Evolutionary conservation across 2,888 invertebrate species (phyloP).

Genomic region (Eubasilissa splendida): DNA sequence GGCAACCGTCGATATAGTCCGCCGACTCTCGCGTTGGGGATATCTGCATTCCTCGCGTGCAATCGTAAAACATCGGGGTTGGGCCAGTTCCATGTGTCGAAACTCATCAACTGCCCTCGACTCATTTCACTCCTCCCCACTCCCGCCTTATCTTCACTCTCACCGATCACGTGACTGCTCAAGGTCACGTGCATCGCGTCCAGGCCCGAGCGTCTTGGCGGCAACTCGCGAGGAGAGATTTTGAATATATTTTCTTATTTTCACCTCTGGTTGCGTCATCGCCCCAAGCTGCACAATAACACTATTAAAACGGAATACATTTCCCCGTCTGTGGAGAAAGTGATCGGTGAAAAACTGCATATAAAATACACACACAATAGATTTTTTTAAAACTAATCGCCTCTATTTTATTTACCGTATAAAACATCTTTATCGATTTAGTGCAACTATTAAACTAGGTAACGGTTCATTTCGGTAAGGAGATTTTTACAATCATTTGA

Average conservation of each 20-base stretch:
- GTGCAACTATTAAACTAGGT: no score
- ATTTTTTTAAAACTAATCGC: conserved; percentile 4
- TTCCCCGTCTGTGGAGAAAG: conserved; percentile 31
- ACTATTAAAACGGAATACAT: conserved; percentile 21
- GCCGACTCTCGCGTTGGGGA: not conserved
- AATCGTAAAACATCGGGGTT: not conserved
- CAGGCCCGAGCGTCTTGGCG: not conserved
- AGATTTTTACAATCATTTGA: no score
- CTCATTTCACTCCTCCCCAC: not conserved
- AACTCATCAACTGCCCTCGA: not conserved
- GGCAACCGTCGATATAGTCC: no score
- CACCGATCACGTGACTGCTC: conserved; percentile 31
- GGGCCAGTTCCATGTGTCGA: not conserved
- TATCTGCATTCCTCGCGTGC: conserved; percentile 6
- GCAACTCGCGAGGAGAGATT: conserved; percentile 28
- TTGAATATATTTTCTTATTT: conserved; percentile 41
- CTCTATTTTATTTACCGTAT: not conserved
- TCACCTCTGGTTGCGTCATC: conserved; percentile 36
- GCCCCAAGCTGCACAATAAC: conserved; percentile 24
- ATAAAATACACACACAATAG: conserved; percentile 6
- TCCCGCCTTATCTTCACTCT: conserved; percentile 25
- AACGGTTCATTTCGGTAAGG: no score
- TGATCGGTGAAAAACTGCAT: conserved; percentile 33
- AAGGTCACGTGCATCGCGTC: conserved; percentile 27
- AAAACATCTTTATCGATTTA: conserved; percentile 12